Conservation (phyloP, 2,113 vertebrate genomes). For the Cettia cetti region DNA sequence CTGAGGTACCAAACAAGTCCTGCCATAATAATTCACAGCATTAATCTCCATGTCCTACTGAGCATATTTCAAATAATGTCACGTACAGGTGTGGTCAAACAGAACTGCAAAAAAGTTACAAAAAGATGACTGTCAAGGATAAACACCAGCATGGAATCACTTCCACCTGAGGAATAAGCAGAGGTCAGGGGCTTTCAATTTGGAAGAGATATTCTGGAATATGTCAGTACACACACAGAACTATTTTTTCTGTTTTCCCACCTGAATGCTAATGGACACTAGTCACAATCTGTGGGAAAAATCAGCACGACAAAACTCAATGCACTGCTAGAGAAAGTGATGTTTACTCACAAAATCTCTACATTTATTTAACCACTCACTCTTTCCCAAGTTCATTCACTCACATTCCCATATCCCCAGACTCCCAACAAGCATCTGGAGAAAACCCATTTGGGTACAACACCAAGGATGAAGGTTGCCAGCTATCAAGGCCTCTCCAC, state of each 20-base stretch:
- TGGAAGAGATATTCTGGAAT: neutral
- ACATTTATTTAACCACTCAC: neutral
- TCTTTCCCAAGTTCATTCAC: neutral
- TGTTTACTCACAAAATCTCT: neutral
- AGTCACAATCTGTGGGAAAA: neutral
- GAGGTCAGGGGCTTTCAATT: neutral
- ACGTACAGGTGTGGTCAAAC: neutral
- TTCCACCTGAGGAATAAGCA: neutral
- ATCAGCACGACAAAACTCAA: neutral
- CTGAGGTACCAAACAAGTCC: neutral
- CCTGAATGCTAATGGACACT: accelerated
- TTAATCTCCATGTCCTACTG: neutral
- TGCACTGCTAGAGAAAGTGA: neutral
- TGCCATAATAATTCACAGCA: neutral
- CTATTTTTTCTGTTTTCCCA: neutral
- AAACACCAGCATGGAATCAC: neutral
- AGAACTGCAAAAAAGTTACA: neutral
- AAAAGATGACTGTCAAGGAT: neutral
- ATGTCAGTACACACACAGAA: neutral
- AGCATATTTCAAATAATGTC: neutral
- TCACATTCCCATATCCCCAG: neutral
- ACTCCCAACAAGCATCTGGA: neutral
- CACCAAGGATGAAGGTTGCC: accelerated
- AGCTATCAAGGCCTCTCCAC: neutral
- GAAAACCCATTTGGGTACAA: neutral